Evolutionary conservation across 2,888 invertebrate species (phyloP).

Genomic region (Diaprepes abbreviatus): DNA sequence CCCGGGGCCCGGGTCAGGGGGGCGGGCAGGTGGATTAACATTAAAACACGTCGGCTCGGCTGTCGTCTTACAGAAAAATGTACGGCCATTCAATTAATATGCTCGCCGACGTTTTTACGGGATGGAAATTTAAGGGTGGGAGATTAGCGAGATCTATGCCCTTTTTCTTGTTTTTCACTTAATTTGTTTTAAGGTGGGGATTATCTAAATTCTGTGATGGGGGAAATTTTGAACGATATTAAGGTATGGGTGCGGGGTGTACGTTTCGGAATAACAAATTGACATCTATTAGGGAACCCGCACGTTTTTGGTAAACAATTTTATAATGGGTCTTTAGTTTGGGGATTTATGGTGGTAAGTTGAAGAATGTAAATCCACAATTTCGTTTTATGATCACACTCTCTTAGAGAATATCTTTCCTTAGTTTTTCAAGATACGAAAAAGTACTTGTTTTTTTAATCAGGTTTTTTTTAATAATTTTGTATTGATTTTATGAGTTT

Average conservation of each 20-base stretch:
- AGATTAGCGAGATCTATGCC: slow-evolving; percentile 47
- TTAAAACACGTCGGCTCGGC: slow-evolving; percentile 51
- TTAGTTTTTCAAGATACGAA: too few relatives aligned
- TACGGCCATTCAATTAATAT: slow-evolving; percentile 68
- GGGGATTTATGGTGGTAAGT: too few relatives aligned
- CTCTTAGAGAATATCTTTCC: too few relatives aligned
- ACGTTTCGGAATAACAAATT: too few relatives aligned
- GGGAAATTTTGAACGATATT: background rate
- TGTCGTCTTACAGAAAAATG: slow-evolving; percentile 62
- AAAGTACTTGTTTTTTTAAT: too few relatives aligned
- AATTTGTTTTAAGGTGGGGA: slow-evolving; percentile 39
- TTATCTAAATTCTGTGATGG: slow-evolving; percentile 28
- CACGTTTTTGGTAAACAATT: too few relatives aligned
- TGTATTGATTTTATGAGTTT: too few relatives aligned
- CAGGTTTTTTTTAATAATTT: too few relatives aligned
- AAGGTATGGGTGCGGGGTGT: background rate
- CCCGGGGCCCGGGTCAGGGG: slow-evolving; percentile 23
- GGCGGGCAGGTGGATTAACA: slow-evolving; percentile 47
- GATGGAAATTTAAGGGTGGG: slow-evolving; percentile 42
- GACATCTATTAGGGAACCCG: too few relatives aligned
- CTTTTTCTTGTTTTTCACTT: slow-evolving; percentile 45
- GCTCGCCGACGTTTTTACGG: slow-evolving; percentile 60
- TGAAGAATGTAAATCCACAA: too few relatives aligned
- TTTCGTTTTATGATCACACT: too few relatives aligned
- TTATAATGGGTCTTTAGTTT: too few relatives aligned